phyloP scores from a whole-genome alignment of 2,797 vertebrate genomes.

The Megaceryle alcyon region DNA sequence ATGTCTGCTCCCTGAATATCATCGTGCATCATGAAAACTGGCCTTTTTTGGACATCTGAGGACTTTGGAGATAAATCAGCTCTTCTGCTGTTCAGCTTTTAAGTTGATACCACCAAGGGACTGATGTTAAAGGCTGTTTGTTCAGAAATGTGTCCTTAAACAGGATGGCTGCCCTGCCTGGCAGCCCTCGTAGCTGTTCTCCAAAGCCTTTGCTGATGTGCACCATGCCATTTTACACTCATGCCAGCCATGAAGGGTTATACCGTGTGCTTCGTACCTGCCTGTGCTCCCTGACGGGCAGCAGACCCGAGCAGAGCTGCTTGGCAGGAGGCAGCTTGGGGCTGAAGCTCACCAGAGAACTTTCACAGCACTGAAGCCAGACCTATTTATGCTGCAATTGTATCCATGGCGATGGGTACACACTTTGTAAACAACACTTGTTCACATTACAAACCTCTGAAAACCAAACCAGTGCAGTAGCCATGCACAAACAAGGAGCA shows the following conservation, averaged over 20 bases:
- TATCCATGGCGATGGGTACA: neutral
- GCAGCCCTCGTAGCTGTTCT: neutral
- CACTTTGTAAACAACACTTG: neutral
- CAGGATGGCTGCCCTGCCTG: neutral
- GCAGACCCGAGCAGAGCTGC: neutral
- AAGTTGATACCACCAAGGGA: neutral
- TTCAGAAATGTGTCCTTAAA: neutral
- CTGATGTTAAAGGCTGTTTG: no score
- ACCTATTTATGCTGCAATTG: neutral
- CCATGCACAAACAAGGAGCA: neutral
- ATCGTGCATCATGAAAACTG: neutral
- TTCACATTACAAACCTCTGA: neutral
- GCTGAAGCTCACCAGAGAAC: neutral
- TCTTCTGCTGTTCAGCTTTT: neutral
- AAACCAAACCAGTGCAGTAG: neutral
- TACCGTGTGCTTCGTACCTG: fast-evolving
- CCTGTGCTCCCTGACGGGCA: fast-evolving
- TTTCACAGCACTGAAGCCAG: neutral
- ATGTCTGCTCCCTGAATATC: neutral
- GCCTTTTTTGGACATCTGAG: neutral
- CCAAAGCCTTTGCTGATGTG: neutral
- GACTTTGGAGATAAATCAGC: neutral
- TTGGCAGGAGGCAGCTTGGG: neutral
- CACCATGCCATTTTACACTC: neutral
- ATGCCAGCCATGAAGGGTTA: fast-evolving